These are phyloP conservation scores for Drosophila crucigera DNA, from an alignment of 2,888 invertebrate genomes.

Conservation along the genomic window DNA sequence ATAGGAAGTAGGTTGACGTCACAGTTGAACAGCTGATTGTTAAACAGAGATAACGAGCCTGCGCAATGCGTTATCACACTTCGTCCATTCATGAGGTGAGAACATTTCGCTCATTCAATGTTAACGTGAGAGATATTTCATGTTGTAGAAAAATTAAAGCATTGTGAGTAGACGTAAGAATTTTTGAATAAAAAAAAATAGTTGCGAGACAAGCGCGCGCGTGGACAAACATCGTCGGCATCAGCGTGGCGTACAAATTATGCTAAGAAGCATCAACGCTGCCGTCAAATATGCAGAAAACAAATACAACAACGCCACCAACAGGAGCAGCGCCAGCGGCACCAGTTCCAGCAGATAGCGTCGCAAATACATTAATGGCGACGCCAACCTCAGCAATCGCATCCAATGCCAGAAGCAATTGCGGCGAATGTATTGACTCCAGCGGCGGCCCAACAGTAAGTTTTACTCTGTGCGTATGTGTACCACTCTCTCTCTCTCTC, in stretches of 20 bases:
- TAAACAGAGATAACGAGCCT: slow-evolving; percentile 2
- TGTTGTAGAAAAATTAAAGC: slow-evolving; percentile 18
- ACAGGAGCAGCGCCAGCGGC: slow-evolving; percentile 20
- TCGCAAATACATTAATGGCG: slow-evolving; percentile 21
- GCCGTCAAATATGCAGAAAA: slow-evolving; percentile 57
- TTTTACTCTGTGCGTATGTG: slow-evolving; percentile 16
- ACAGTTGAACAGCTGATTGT: slow-evolving; percentile 6
- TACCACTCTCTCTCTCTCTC: neutral
- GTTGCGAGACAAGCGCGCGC: slow-evolving; percentile 60
- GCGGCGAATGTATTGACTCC: slow-evolving; percentile 30
- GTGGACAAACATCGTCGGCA: slow-evolving; percentile 51
- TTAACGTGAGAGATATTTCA: slow-evolving; percentile 24
- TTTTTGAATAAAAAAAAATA: slow-evolving; percentile 32
- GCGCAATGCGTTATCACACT: slow-evolving; percentile 5
- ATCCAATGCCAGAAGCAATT: slow-evolving; percentile 17
- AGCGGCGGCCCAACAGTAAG: slow-evolving; percentile 48
- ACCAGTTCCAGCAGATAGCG: slow-evolving; percentile 35
- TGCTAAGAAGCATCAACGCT: slow-evolving; percentile 69
- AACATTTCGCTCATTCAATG: slow-evolving; percentile 1
- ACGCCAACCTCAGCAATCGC: slow-evolving; percentile 19
- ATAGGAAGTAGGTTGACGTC: slow-evolving; percentile 4
- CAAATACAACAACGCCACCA: slow-evolving; percentile 32
- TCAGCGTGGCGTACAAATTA: slow-evolving; percentile 70
- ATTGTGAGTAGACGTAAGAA: slow-evolving; percentile 45
- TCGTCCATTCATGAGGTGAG: slow-evolving; percentile 9